Percentiles rank a stretch among this genome's conserved stretches.
Evolutionary conservation across 2,888 invertebrate species (phyloP).

Genomic region (Boloria selene): DNA sequence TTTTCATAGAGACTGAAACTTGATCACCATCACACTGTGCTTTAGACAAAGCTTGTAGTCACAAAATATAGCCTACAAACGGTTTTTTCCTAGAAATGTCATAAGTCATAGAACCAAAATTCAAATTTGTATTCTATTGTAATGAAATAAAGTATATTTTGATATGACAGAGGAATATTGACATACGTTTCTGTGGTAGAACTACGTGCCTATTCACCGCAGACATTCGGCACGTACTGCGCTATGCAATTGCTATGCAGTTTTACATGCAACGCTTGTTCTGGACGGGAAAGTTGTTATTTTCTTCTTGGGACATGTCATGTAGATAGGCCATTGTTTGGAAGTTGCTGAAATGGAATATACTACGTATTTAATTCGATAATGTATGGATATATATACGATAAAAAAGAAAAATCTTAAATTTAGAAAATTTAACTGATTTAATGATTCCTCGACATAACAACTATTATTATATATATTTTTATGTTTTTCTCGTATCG

Average conservation of each 20-base stretch:
- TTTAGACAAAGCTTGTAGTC: slow-evolving; percentile 17
- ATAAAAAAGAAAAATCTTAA: neutral
- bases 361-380: neutral
- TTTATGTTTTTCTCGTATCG: too few relatives aligned
- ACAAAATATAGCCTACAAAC: slow-evolving; percentile 16
- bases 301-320: slow-evolving; percentile 5
- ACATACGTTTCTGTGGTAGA: neutral
- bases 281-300: slow-evolving; percentile 11
- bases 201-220: slow-evolving; percentile 42
- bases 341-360: neutral
- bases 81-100: neutral
- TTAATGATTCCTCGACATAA: too few relatives aligned
- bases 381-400: too few relatives aligned
- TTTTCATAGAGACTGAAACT: slow-evolving; percentile 14
- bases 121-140: neutral
- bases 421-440: too few relatives aligned
- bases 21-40: slow-evolving; percentile 16
- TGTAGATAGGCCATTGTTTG: slow-evolving; percentile 5
- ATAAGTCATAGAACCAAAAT: neutral
- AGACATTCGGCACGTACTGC: slow-evolving; percentile 44
- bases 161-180: neutral
- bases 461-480: too few relatives aligned
- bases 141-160: neutral
- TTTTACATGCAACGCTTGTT: slow-evolving; percentile 19
- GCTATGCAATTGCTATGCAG: slow-evolving; percentile 38